A percentile compares a stretch with the other conserved stretches of the same genome.
These are phyloP conservation scores for Microtus oregoni DNA, from an alignment of 2,113 vertebrate genomes.

Conservation along the genomic window DNA sequence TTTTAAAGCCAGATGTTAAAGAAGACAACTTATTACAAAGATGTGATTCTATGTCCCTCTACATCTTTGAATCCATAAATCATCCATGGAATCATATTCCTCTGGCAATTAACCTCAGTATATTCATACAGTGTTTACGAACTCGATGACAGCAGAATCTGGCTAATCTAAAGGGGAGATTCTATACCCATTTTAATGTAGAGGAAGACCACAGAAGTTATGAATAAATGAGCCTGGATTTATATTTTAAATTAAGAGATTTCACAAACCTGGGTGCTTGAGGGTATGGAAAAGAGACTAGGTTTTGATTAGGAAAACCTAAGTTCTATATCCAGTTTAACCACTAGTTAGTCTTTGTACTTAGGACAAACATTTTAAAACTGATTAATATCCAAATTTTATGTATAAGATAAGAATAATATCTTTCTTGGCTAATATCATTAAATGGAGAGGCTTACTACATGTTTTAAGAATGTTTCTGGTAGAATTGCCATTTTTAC, in stretches of 20 bases:
- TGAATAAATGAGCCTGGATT: slow-evolving; percentile 41
- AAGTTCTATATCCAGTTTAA: background rate
- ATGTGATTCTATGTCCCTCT: slow-evolving; percentile 11
- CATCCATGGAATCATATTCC: background rate
- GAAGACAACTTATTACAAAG: background rate
- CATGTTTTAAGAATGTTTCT: background rate
- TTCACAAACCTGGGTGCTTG: background rate
- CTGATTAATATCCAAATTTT: background rate
- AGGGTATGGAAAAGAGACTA: background rate
- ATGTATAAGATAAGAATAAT: slow-evolving; percentile 49
- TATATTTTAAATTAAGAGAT: background rate
- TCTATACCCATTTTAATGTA: background rate
- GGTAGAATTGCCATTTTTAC: too few relatives aligned
- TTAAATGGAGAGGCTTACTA: background rate
- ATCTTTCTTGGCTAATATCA: background rate
- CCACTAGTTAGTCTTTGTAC: background rate
- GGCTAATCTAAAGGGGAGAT: background rate
- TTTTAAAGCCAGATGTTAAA: background rate
- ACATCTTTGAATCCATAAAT: slow-evolving; percentile 15
- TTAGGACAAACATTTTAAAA: slow-evolving; percentile 21
- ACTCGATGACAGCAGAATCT: background rate
- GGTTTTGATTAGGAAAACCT: slow-evolving; percentile 18
- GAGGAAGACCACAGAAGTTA: background rate
- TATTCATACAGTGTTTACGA: slow-evolving; percentile 1
- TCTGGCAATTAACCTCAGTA: slow-evolving; percentile 11